Percentiles rank a stretch among this genome's conserved stretches.
Conservation (phyloP, 2,888 invertebrate species). For the Argyresthia albistria region DNA sequence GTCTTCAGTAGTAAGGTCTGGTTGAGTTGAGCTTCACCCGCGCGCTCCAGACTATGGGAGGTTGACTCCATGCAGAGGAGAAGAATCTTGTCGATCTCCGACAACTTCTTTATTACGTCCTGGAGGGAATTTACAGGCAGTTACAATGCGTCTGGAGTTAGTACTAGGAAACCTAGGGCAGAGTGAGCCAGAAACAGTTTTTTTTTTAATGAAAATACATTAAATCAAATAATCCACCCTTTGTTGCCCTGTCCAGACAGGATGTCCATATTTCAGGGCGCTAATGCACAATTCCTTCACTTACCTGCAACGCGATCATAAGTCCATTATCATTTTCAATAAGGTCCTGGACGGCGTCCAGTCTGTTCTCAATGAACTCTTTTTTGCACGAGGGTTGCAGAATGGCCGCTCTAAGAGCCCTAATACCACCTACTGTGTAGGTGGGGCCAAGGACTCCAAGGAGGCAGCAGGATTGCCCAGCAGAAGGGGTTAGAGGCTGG, state of each 20-base stretch:
- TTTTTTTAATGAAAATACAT: no score
- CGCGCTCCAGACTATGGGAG: constrained; percentile 59
- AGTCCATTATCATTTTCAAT: constrained; percentile 76
- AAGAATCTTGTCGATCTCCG: constrained; percentile 86
- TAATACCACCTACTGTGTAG: constrained; percentile 76
- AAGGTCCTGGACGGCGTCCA: constrained; percentile 84
- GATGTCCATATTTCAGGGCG: no score
- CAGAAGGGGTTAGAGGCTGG: constrained; percentile 60
- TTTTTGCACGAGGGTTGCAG: constrained; percentile 83
- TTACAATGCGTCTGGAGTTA: no score
- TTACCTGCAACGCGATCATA: constrained; percentile 74
- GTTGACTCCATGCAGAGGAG: constrained; percentile 60
- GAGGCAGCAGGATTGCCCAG: constrained; percentile 53
- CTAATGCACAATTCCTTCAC: not conserved
- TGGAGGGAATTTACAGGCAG: constrained; percentile 21
- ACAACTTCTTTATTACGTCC: constrained; percentile 77
- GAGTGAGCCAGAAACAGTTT: no score
- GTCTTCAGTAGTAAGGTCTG: constrained; percentile 84
- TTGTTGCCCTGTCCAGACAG: no score
- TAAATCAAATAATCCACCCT: no score
- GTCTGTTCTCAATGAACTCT: constrained; percentile 76
- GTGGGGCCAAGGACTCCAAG: constrained; percentile 57
- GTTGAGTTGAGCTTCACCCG: constrained; percentile 83
- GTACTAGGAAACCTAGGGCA: no score
- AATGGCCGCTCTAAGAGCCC: constrained; percentile 85